These are phyloP conservation scores for Hoplodrina ambigua DNA, from an alignment of 2,888 invertebrate species.

Conservation along the genomic window DNA sequence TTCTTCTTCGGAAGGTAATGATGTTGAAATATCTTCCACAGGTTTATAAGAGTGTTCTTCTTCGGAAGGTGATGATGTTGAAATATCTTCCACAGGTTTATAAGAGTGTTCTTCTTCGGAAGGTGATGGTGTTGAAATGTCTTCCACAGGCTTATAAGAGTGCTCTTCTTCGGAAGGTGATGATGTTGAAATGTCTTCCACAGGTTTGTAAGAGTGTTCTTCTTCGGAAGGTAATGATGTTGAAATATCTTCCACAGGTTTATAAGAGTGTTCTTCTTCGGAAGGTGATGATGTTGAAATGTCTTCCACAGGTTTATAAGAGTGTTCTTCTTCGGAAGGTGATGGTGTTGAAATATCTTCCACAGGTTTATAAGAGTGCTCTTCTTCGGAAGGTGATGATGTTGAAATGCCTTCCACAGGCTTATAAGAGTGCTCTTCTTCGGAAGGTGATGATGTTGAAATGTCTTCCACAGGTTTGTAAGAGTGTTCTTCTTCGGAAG, in stretches of 20 bases:
- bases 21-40: slow-evolving; percentile 8
- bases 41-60: slow-evolving; percentile 12
- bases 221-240: slow-evolving; percentile 48
- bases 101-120: slow-evolving; percentile 19
- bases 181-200: slow-evolving; percentile 40
- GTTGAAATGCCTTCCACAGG: background rate
- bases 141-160: slow-evolving; percentile 18
- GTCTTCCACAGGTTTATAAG: background rate
- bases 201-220: slow-evolving; percentile 21
- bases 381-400: background rate
- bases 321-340: background rate
- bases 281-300: background rate
- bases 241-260: slow-evolving; percentile 65
- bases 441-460: slow-evolving; percentile 5
- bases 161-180: slow-evolving; percentile 29
- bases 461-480: background rate
- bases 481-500: background rate
- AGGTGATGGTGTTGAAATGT: slow-evolving; percentile 10
- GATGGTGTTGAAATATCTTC: background rate
- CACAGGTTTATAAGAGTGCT: background rate
- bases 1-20: slow-evolving; percentile 22
- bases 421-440: background rate
- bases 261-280: slow-evolving; percentile 77
- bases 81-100: slow-evolving; percentile 9
- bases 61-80: slow-evolving; percentile 11